phyloP scores from a whole-genome alignment of 2,113 vertebrate genomes.

The Atlantisia rogersi region DNA sequence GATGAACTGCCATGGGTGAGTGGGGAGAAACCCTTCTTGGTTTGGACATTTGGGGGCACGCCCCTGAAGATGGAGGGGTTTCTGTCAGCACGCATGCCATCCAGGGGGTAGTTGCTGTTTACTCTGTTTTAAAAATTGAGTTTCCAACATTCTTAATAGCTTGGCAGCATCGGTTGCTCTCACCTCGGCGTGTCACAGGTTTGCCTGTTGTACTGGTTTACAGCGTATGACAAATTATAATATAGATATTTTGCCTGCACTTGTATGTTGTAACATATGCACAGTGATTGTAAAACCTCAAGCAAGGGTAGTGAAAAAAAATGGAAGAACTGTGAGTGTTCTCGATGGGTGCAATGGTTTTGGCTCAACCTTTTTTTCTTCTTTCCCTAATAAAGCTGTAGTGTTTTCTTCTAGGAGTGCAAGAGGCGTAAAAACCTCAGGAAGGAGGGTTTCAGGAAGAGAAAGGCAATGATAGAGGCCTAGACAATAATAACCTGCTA shows the following conservation, averaged over 20 bases:
- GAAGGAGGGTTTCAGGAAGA: neutral
- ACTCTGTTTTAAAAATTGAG: neutral
- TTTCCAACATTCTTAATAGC: conserved; percentile 62
- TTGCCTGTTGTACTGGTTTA: conserved; percentile 79
- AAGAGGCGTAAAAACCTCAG: conserved; percentile 20
- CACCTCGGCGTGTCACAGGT: conserved; percentile 64
- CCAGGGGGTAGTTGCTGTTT: conserved; percentile 45
- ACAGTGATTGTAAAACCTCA: conserved; percentile 68
- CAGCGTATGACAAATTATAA: conserved; percentile 62
- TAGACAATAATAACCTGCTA: conserved; percentile 30
- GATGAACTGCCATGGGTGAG: neutral
- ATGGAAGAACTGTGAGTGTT: neutral
- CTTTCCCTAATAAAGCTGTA: conserved; percentile 31
- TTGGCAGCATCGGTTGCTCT: conserved; percentile 68
- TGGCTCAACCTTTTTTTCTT: conserved; percentile 5
- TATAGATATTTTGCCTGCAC: conserved; percentile 70
- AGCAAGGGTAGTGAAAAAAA: conserved; percentile 2
- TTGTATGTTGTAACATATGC: conserved; percentile 66
- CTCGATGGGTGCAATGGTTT: conserved; percentile 43
- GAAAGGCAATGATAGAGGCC: conserved; percentile 1
- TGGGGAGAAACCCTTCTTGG: neutral
- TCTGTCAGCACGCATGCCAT: neutral
- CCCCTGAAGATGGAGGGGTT: neutral
- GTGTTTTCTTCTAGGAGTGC: conserved; percentile 25
- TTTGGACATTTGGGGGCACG: neutral